Percentiles rank a stretch among this genome's conserved stretches.
Evolutionary conservation across 2,797 vertebrate genomes (phyloP).

Genomic region (Ispidina picta): DNA sequence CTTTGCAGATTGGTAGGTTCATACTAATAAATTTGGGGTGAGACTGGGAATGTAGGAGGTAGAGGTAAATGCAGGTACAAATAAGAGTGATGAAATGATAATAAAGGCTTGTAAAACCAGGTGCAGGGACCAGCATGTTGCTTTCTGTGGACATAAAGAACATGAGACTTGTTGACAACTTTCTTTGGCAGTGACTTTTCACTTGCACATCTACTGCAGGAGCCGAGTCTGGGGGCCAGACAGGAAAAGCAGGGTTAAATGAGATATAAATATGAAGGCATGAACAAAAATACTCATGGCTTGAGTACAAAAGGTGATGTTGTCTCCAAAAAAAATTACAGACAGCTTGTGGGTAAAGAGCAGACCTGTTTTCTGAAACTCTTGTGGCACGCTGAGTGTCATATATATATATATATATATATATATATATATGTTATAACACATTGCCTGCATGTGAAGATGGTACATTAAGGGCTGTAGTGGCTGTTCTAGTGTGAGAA

Average conservation of each 20-base stretch:
- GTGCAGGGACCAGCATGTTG: neutral
- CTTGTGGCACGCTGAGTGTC: neutral
- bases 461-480: neutral
- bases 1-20: neutral
- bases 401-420: no score
- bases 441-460: fast-evolving
- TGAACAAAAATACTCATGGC: neutral
- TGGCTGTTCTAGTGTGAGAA: neutral
- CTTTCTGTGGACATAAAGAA: neutral
- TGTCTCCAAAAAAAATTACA: neutral
- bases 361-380: neutral
- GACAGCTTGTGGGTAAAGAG: neutral
- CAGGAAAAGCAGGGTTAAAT: neutral
- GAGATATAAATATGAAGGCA: neutral
- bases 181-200: neutral
- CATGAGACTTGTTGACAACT: neutral
- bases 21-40: neutral
- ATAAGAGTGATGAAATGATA: neutral
- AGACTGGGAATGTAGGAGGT: neutral
- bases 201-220: neutral
- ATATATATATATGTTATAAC: neutral
- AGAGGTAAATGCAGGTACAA: neutral
- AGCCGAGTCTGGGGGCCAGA: neutral
- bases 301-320: neutral
- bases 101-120: neutral